Evolutionary conservation across 2,888 invertebrate genomes (phyloP), one percentile per base, ranked within the genome.

Genomic region (Eutolmus rufibarbis): DNA sequence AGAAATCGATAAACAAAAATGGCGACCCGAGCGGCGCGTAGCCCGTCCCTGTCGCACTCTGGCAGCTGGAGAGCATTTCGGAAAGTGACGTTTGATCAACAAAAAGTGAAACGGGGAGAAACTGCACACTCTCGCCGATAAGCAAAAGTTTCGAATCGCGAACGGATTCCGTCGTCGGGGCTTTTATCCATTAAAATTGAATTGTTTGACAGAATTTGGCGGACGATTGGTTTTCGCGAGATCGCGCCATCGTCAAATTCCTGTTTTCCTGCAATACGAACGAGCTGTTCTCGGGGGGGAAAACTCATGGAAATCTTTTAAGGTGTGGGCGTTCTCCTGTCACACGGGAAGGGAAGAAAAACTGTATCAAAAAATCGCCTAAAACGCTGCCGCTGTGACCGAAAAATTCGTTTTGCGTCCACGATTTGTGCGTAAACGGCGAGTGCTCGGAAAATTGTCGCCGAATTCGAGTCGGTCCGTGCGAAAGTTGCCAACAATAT

Each of bases 1-100:
- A 77, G 86, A 86, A 86, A 86, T 86, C 86, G 89, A 89, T 89
- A 89, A 89, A 89, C 89, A 89, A 89, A 89, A 87, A 89, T 89
- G 89, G 89, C 89, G 86, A 87, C 89, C 46, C 40, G 78, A 66
- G 77, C 77, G 34, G 77, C 77, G 23, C 43, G 8, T 8, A 16
- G n/a, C 51, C 8, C 31, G 56, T 84, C 74, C 66, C 40, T 66
- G 5, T 85, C 74, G 5, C 74, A 43, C 85, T 9, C 43, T 16
- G n/a, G 85, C 74, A 74, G 19, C 74, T 31, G 28, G 37, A 66
- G 74, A 66, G 66, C 84, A 43, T 23, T 84, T 82, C 84, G 66
- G 84, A 74, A 85, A 85, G 46, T 85, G 85, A 85, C 85, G 85
- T 85, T 85, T 85, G 74, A 85, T 85, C 85, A 85, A 85, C 85